Conservation (phyloP, 2,797 vertebrate genomes). For the Phrynocephalus forsythii region DNA sequence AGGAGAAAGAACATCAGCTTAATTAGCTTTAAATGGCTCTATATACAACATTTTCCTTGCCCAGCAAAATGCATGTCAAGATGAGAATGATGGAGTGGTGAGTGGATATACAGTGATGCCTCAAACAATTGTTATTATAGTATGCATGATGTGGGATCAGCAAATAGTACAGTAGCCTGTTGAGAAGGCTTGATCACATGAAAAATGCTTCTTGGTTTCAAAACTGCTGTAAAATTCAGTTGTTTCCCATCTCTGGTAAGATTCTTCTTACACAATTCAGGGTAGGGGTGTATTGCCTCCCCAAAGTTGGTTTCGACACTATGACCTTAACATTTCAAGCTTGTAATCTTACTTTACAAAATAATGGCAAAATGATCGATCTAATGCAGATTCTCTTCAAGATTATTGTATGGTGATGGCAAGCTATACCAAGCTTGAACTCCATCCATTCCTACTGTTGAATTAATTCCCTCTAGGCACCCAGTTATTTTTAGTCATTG, state of each 20-base stretch:
- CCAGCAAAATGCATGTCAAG: background rate
- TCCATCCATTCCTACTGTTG: background rate
- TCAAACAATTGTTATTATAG: background rate
- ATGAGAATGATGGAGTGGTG: background rate
- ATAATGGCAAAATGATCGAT: conserved; percentile 29
- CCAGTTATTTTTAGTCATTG: background rate
- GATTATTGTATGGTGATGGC: background rate
- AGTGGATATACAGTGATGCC: background rate
- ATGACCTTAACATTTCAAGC: background rate
- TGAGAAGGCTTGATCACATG: background rate
- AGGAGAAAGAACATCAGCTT: background rate
- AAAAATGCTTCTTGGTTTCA: background rate
- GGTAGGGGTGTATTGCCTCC: conserved; percentile 1
- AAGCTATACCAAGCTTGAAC: background rate
- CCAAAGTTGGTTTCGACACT: background rate
- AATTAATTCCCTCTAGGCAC: background rate
- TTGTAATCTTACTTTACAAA: background rate
- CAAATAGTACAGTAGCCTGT: background rate
- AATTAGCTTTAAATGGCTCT: background rate
- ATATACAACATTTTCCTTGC: background rate
- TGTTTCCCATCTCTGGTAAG: background rate
- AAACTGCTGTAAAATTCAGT: background rate
- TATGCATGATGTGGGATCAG: background rate
- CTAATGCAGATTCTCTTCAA: background rate
- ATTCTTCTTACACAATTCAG: background rate